A percentile compares a stretch with the other conserved stretches of the same genome.
Evolutionary conservation across 2,113 vertebrate genomes (phyloP).

Genomic region (Oncorhynchus kisutch): DNA sequence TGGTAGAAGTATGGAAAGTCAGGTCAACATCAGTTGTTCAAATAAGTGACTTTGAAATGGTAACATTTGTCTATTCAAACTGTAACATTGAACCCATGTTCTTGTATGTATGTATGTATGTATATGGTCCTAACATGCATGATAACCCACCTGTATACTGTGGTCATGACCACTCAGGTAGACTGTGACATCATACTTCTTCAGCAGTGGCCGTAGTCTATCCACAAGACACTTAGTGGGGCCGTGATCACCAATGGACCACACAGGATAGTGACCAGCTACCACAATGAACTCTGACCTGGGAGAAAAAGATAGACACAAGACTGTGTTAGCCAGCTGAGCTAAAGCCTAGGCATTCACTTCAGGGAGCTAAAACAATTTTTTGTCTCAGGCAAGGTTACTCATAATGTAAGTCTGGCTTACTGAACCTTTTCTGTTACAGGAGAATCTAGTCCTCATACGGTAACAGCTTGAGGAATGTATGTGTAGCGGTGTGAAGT

Average conservation of each 20-base stretch:
- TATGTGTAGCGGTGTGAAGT: not conserved
- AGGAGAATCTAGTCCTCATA: not conserved
- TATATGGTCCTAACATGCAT: too few species aligned
- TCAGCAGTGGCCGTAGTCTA: conserved; percentile 63
- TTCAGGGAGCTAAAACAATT: not conserved
- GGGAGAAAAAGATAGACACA: not conserved
- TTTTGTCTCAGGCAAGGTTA: too few species aligned
- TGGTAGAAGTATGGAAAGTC: conserved; percentile 21
- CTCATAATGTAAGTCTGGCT: too few species aligned
- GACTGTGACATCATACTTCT: conserved; percentile 61
- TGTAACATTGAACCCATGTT: not conserved
- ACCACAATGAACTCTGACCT: conserved; percentile 70
- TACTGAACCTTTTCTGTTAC: not conserved
- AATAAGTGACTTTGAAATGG: not conserved
- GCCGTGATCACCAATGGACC: conserved; percentile 72
- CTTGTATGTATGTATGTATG: not conserved
- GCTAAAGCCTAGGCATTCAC: too few species aligned
- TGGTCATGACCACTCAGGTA: conserved; percentile 72
- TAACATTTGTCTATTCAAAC: not conserved
- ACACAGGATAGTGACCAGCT: conserved; percentile 71
- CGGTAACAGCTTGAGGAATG: not conserved
- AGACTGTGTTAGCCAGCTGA: too few species aligned
- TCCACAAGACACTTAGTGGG: conserved; percentile 64
- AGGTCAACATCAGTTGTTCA: not conserved
- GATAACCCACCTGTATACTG: conserved; percentile 60